These are phyloP conservation scores for Elysia chlorotica DNA, from an alignment of 1,140 invertebrate genomes.

Conservation along the genomic window DNA sequence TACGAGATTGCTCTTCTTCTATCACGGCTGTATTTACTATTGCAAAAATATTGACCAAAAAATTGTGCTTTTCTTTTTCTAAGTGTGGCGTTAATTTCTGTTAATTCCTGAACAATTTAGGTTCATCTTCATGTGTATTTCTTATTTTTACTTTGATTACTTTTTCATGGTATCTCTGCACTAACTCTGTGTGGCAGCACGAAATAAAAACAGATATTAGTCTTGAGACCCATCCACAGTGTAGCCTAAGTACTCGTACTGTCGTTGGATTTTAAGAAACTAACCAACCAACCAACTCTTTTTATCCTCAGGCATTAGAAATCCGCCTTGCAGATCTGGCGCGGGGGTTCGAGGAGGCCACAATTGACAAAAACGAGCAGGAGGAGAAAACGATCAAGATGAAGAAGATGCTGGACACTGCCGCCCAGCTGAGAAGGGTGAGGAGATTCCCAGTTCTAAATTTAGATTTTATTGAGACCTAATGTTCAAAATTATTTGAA, in stretches of 20 bases:
- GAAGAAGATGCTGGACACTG: conserved; percentile 59
- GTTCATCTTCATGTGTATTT: too few relatives aligned
- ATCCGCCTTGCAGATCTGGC: conserved; percentile 57
- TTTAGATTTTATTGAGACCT: neutral
- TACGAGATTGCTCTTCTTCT: too few relatives aligned
- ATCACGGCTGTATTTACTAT: too few relatives aligned
- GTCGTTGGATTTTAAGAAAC: neutral
- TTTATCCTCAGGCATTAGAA: conserved; percentile 43
- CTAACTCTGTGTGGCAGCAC: too few relatives aligned
- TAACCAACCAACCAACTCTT: neutral
- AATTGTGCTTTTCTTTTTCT: too few relatives aligned
- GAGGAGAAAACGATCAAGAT: conserved; percentile 59
- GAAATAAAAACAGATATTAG: neutral
- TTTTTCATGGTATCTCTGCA: too few relatives aligned
- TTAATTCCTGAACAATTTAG: too few relatives aligned
- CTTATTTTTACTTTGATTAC: too few relatives aligned
- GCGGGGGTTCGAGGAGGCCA: conserved; percentile 60
- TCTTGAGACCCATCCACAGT: neutral
- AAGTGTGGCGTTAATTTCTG: too few relatives aligned
- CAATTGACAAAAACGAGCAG: conserved; percentile 62
- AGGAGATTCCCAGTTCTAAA: neutral
- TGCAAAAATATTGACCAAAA: too few relatives aligned
- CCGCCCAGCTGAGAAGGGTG: conserved; percentile 57
- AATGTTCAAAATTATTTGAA: too few relatives aligned
- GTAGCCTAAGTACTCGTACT: neutral